Evolutionary conservation across 2,888 invertebrate species (phyloP).

Genomic region (Agrochola lychnidis): DNA sequence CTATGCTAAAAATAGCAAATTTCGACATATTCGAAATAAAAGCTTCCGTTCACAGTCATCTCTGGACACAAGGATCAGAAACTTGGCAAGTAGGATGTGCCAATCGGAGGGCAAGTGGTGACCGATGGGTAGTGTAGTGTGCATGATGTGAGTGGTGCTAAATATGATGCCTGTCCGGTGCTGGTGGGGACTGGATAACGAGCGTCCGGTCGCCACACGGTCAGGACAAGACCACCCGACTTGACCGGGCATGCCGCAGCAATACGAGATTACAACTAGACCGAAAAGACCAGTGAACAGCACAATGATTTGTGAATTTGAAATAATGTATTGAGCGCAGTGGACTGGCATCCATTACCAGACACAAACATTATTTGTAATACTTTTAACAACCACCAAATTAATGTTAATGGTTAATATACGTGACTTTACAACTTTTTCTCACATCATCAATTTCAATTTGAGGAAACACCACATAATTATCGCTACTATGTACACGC

Average conservation of each 20-base stretch:
- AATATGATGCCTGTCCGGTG: constrained; percentile 55
- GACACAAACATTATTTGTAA: constrained; percentile 18
- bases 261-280: not conserved
- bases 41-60: constrained; percentile 21
- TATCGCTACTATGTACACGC: constrained; percentile 34
- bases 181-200: constrained; percentile 48
- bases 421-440: constrained; percentile 38
- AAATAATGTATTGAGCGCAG: constrained; percentile 5
- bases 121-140: constrained; percentile 33
- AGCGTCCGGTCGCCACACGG: constrained; percentile 49
- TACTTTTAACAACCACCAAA: constrained; percentile 35
- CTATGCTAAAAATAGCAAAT: constrained; percentile 1
- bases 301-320: not conserved
- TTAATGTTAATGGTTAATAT: constrained; percentile 36
- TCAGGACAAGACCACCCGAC: constrained; percentile 22
- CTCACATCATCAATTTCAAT: constrained; percentile 59
- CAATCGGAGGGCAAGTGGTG: constrained; percentile 49
- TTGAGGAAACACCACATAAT: constrained; percentile 50
- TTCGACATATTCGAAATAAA: not conserved
- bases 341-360: constrained; percentile 1
- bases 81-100: constrained; percentile 50
- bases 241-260: not conserved
- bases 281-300: not conserved
- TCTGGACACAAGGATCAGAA: constrained; percentile 19
- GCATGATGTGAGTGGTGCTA: constrained; percentile 31